These are phyloP conservation scores for Drosophila leontia DNA, from an alignment of 1,140 invertebrate species.

Conservation along the genomic window DNA sequence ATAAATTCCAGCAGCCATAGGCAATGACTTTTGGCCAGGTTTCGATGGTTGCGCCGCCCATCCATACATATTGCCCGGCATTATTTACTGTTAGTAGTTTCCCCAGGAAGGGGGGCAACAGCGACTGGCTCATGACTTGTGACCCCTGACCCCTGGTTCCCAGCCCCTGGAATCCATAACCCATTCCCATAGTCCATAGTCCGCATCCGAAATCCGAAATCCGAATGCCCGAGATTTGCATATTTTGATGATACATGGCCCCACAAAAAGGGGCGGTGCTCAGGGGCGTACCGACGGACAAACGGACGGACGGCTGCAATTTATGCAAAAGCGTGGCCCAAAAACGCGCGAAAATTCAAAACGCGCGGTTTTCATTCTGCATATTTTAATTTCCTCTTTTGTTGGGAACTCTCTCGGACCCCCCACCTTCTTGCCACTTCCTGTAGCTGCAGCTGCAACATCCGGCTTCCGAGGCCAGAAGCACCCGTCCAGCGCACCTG, in stretches of 20 bases:
- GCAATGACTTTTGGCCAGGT: conserved; percentile 60
- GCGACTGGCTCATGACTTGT: neutral
- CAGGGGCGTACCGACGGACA: neutral
- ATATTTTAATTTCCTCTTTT: conserved; percentile 84
- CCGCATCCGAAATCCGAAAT: conserved; percentile 28
- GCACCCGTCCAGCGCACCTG: conserved; percentile 8
- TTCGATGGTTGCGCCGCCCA: conserved; percentile 2
- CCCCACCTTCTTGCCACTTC: conserved; percentile 35
- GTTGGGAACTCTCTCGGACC: conserved; percentile 24
- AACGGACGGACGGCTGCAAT: conserved; percentile 40
- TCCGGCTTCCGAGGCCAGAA: conserved; percentile 66
- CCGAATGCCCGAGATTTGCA: conserved; percentile 64
- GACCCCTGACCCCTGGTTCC: neutral
- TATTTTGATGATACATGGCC: conserved; percentile 80
- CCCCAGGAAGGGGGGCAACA: conserved; percentile 5
- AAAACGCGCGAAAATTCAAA: conserved; percentile 81
- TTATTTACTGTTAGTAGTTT: conserved; percentile 72
- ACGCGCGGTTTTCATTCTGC: conserved; percentile 78
- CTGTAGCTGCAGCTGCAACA: conserved; percentile 64
- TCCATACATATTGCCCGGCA: conserved; percentile 21
- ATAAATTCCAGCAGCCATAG: conserved; percentile 57
- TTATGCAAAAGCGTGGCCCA: conserved; percentile 73
- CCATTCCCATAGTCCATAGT: conserved; percentile 10
- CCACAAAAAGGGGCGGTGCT: neutral
- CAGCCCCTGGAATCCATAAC: conserved; percentile 4